Percentiles rank a stretch among this genome's conserved stretches.
These are phyloP conservation scores for Arvicanthis niloticus DNA, from an alignment of 2,113 vertebrate genomes.

Conservation along the genomic window DNA sequence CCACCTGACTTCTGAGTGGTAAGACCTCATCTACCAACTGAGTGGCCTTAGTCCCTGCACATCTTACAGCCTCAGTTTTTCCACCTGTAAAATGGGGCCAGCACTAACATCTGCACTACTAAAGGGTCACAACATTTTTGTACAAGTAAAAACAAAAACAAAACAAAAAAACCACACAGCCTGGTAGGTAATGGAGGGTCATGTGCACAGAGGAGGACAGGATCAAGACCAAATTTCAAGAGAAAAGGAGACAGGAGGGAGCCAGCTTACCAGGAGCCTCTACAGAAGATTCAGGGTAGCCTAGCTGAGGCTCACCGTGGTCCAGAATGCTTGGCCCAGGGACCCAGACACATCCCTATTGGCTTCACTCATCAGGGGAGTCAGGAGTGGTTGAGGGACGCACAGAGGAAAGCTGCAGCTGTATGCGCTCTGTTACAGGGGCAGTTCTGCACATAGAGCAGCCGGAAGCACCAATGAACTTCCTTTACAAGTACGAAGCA, in stretches of 20 bases:
- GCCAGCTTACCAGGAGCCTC: not conserved
- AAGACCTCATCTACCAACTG: not conserved
- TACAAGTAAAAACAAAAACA: not conserved
- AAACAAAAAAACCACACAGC: not conserved
- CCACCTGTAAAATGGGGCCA: not conserved
- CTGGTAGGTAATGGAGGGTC: not conserved
- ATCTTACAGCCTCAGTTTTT: not conserved
- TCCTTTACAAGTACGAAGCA: constrained; percentile 45
- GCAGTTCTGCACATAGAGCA: not conserved
- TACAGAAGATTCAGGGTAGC: not conserved
- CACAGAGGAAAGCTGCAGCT: not conserved
- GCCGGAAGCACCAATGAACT: constrained; percentile 39
- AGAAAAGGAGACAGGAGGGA: not conserved
- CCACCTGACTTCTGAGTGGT: not conserved
- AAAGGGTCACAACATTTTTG: rapidly evolving
- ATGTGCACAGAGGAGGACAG: not conserved
- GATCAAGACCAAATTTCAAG: not conserved
- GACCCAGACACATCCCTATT: not conserved
- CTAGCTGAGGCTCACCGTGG: not conserved
- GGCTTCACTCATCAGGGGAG: not conserved
- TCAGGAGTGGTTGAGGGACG: not conserved
- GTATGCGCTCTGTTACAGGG: not conserved
- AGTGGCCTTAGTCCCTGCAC: not conserved
- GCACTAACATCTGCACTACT: not conserved
- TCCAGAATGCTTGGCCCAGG: not conserved